phyloP scores from a whole-genome alignment of 2,113 vertebrate species.

The Oxyruncus cristatus region DNA sequence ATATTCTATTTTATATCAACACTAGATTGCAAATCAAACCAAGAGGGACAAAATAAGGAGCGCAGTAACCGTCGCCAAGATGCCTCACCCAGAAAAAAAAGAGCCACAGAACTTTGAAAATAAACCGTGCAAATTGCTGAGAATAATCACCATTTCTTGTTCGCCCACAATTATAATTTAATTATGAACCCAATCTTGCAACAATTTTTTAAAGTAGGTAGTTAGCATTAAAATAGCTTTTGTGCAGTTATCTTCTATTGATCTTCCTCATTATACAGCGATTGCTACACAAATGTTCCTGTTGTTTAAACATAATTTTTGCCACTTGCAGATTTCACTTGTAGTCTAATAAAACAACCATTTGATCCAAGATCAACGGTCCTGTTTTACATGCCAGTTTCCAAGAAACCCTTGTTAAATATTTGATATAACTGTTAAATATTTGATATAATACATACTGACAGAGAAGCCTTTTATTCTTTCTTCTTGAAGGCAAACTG shows the following conservation, averaged over 20 bases:
- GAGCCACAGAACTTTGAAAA: not conserved
- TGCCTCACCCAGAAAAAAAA: constrained; percentile 2
- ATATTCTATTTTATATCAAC: constrained; percentile 10
- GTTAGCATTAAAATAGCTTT: constrained; percentile 62
- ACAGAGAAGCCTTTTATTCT: not conserved
- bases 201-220: constrained; percentile 61
- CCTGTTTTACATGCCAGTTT: not conserved
- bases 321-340: constrained; percentile 21
- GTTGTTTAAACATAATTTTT: constrained; percentile 59
- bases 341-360: constrained; percentile 28
- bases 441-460: not conserved
- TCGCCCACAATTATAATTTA: constrained; percentile 72
- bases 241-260: constrained; percentile 64
- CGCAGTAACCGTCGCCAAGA: not conserved
- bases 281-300: constrained; percentile 48
- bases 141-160: constrained; percentile 47
- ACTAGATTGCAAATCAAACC: constrained; percentile 17
- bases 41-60: constrained; percentile 25
- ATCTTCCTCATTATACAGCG: constrained; percentile 51
- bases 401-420: not conserved
- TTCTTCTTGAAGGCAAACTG: not conserved
- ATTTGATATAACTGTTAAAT: not conserved
- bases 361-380: not conserved
- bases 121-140: not conserved
- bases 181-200: constrained; percentile 59